Percentiles rank a stretch among this genome's conserved stretches.
Evolutionary conservation across 2,888 invertebrate genomes (phyloP).

Genomic region (Nephrotoma guestfalica): DNA sequence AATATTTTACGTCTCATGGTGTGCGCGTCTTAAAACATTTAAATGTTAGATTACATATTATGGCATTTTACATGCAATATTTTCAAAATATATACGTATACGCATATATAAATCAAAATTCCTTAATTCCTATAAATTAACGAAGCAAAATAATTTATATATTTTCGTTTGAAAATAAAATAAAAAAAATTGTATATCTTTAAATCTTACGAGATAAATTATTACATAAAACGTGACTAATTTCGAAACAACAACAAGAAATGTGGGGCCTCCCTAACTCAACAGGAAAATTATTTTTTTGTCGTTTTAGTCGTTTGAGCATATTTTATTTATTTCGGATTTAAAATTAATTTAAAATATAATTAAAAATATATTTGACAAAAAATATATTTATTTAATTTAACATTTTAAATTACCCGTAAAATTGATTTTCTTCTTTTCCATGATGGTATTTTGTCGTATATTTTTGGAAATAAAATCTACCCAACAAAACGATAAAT

Average conservation of each 20-base stretch:
- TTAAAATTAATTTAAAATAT: not conserved
- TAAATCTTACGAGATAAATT: not conserved
- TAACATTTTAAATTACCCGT: not conserved
- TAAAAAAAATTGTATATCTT: not conserved
- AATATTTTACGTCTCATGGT: no score
- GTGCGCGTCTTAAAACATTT: no score
- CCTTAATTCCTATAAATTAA: not conserved
- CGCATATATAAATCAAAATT: not conserved
- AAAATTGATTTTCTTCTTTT: not conserved
- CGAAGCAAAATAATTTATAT: not conserved
- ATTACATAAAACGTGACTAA: not conserved
- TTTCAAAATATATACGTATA: not conserved
- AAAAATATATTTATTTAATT: not conserved
- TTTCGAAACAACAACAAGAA: not conserved
- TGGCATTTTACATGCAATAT: not conserved
- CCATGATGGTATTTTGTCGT: not conserved
- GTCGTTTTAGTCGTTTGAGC: not conserved
- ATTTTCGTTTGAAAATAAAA: not conserved
- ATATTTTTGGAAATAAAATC: not conserved
- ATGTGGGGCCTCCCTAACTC: not conserved
- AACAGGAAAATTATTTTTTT: not conserved
- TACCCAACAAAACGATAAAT: not conserved
- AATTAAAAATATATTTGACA: not conserved
- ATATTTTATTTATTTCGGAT: not conserved
- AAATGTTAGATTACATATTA: not conserved